phyloP scores from a whole-genome alignment of 2,113 vertebrate genomes.

The Lasiurus cinereus region DNA sequence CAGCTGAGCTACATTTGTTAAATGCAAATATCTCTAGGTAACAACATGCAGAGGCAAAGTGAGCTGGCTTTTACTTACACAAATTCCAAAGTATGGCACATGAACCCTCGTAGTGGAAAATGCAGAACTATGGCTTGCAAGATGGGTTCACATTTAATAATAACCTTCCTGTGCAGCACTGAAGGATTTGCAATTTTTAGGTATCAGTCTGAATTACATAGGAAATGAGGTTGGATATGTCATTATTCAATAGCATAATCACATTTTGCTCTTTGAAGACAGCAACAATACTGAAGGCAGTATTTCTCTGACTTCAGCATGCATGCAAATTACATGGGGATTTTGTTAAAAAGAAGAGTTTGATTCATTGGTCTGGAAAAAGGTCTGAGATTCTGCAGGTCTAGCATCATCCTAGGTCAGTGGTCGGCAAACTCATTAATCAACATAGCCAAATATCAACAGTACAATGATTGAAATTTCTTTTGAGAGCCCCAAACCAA shows the following conservation, averaged over 20 bases:
- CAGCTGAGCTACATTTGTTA: constrained; percentile 70
- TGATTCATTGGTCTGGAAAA: neutral
- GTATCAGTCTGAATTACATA: constrained; percentile 73
- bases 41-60: constrained; percentile 62
- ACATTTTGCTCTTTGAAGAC: constrained; percentile 61
- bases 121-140: neutral
- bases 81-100: constrained; percentile 57
- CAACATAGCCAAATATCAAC: no score
- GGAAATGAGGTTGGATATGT: constrained; percentile 73
- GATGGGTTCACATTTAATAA: constrained; percentile 62
- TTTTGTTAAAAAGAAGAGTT: constrained; percentile 37
- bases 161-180: constrained; percentile 63
- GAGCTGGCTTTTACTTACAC: constrained; percentile 56
- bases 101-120: constrained; percentile 27
- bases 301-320: constrained; percentile 29
- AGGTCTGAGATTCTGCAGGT: neutral
- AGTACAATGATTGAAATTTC: no score
- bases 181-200: constrained; percentile 49
- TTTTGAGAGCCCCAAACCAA: no score
- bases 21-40: constrained; percentile 75
- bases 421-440: no score
- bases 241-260: constrained; percentile 69
- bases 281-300: neutral
- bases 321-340: constrained; percentile 2
- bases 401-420: neutral